A percentile compares a stretch with the other conserved stretches of the same genome.
phyloP scores from a whole-genome alignment of 2,113 vertebrate species.

The Muscicapa adusta region DNA sequence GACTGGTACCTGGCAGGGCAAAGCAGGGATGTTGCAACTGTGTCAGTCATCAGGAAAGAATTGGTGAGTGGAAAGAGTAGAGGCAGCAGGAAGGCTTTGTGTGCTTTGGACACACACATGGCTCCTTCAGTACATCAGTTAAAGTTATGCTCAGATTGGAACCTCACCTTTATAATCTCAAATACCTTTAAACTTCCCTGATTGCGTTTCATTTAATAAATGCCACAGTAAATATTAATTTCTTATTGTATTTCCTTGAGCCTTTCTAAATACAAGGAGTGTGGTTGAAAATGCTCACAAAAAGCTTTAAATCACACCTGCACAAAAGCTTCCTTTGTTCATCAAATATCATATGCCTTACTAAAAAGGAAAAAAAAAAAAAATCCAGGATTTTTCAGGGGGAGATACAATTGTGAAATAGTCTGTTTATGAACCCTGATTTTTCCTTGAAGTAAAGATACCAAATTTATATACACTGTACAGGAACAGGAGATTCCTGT shows the following conservation, averaged over 20 bases:
- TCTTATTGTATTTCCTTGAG: neutral
- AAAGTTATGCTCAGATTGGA: neutral
- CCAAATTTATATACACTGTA: neutral
- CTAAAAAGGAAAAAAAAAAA: neutral
- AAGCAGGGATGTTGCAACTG: neutral
- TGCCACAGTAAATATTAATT: neutral
- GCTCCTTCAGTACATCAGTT: neutral
- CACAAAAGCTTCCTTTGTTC: neutral
- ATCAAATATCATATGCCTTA: neutral
- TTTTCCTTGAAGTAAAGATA: neutral
- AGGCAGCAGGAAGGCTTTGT: neutral
- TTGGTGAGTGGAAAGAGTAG: neutral
- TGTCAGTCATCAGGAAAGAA: neutral
- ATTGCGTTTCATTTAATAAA: neutral
- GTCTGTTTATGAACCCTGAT: neutral
- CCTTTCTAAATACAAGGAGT: neutral
- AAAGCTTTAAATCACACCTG: neutral
- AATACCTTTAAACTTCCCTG: neutral
- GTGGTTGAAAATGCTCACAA: neutral
- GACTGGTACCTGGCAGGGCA: neutral
- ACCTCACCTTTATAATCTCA: neutral
- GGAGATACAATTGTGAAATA: neutral
- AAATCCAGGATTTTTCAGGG: neutral
- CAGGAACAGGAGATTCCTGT: neutral
- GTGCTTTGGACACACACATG: fast-evolving